Percentiles rank a stretch among this genome's conserved stretches.
These are phyloP conservation scores for Trichomycterus rosablanca DNA, from an alignment of 2,113 vertebrate genomes.

Conservation along the genomic window DNA sequence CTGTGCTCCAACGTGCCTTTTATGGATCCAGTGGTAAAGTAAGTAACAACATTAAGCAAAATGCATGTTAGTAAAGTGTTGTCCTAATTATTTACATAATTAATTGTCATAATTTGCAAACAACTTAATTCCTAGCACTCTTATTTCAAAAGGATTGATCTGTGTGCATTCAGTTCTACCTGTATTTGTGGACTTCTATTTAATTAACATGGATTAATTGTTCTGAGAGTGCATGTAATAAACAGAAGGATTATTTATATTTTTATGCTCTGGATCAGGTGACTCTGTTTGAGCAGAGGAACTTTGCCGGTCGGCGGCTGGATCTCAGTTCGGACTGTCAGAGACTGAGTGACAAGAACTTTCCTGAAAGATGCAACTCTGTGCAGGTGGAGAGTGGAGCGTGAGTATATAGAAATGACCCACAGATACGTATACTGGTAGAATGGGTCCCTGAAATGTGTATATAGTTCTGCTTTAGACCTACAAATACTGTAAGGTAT, in stretches of 20 bases:
- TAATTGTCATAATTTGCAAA: too few species aligned
- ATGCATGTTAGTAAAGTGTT: too few species aligned
- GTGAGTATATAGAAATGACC: constrained; percentile 54
- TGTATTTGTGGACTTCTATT: too few species aligned
- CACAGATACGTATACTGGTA: not conserved
- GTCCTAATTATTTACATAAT: too few species aligned
- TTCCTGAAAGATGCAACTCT: constrained; percentile 74
- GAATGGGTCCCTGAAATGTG: too few species aligned
- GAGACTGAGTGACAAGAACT: constrained; percentile 67
- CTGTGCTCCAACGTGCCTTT: constrained; percentile 76
- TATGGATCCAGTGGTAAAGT: constrained; percentile 75
- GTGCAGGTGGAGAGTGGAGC: constrained; percentile 73
- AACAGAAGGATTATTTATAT: constrained; percentile 15
- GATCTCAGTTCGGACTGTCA: constrained; percentile 69
- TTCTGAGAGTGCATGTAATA: not conserved
- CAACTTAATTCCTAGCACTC: too few species aligned
- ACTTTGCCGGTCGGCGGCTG: constrained; percentile 68
- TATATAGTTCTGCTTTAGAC: too few species aligned
- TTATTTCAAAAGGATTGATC: too few species aligned
- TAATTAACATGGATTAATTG: too few species aligned
- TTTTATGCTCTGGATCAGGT: constrained; percentile 54
- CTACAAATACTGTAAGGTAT: too few species aligned
- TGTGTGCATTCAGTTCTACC: too few species aligned
- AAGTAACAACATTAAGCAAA: too few species aligned
- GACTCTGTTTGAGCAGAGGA: constrained; percentile 75